Percentiles rank a stretch among this genome's conserved stretches.
Evolutionary conservation across 2,888 invertebrate genomes (phyloP).

Genomic region (Sialis fuliginosa): DNA sequence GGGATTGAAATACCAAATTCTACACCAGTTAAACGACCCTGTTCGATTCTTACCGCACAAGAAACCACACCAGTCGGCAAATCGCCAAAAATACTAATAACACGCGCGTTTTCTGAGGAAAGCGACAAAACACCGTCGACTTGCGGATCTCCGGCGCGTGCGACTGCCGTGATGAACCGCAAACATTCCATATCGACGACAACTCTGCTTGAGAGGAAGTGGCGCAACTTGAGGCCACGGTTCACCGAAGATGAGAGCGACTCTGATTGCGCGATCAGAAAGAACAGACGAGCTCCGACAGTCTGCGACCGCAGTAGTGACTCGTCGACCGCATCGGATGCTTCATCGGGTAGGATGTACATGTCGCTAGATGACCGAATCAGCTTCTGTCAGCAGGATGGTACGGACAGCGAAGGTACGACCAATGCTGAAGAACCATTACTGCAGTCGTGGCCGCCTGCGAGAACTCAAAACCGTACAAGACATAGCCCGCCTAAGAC

Average conservation of each 20-base stretch:
- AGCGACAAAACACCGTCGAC: slow-evolving; percentile 38
- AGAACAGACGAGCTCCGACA: slow-evolving; percentile 12
- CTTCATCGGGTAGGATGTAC: slow-evolving; percentile 22
- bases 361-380: slow-evolving; percentile 22
- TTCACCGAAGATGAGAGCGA: slow-evolving; percentile 17
- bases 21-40: slow-evolving; percentile 11
- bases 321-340: slow-evolving; percentile 26
- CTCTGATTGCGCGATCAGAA: slow-evolving; percentile 14
- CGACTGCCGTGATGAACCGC: slow-evolving; percentile 15
- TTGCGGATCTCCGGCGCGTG: slow-evolving; percentile 18
- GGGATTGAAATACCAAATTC: slow-evolving; percentile 12
- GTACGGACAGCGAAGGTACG: slow-evolving; percentile 11
- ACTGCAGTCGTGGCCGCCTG: slow-evolving; percentile 35
- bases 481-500: slow-evolving; percentile 6
- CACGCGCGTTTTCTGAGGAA: slow-evolving; percentile 55
- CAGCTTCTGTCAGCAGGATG: slow-evolving; percentile 5
- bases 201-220: slow-evolving; percentile 24
- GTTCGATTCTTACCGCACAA: slow-evolving; percentile 17
- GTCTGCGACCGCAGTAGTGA: slow-evolving; percentile 23
- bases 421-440: slow-evolving; percentile 26
- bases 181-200: slow-evolving; percentile 25
- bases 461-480: slow-evolving; percentile 15
- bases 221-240: slow-evolving; percentile 18
- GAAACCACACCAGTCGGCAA: slow-evolving; percentile 19
- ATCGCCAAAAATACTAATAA: slow-evolving; percentile 54